These are phyloP conservation scores for Aphidius ervi DNA, from an alignment of 1,140 invertebrate species.

Conservation along the genomic window DNA sequence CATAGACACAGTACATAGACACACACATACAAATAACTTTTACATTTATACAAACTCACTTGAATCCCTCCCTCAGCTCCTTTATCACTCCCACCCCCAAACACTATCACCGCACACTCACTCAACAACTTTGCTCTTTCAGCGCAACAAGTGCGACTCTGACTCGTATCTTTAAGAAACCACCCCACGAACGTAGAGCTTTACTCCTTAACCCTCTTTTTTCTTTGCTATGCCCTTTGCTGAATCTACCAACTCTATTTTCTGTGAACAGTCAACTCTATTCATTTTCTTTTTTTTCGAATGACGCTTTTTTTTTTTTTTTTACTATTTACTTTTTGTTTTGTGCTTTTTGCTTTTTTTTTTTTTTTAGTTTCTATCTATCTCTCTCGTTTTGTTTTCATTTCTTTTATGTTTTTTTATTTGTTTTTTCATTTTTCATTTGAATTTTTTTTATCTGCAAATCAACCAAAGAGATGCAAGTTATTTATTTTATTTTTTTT, in stretches of 20 bases:
- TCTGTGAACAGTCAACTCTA: conserved; percentile 18
- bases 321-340: not conserved
- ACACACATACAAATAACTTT: too few relatives aligned
- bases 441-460: not conserved
- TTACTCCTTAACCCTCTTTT: conserved; percentile 7
- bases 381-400: too few relatives aligned
- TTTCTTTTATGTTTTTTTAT: too few relatives aligned
- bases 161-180: conserved; percentile 51
- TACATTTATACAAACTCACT: too few relatives aligned
- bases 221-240: not conserved
- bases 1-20: too few relatives aligned
- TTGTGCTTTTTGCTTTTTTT: not conserved
- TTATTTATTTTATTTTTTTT: conserved; percentile 13
- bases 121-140: conserved; percentile 33
- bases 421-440: too few relatives aligned
- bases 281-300: not conserved
- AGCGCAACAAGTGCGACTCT: conserved; percentile 50
- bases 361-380: not conserved
- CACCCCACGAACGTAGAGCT: conserved; percentile 23
- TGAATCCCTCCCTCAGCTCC: not conserved
- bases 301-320: not conserved
- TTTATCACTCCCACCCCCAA: conserved; percentile 18
- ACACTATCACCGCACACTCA: conserved; percentile 21
- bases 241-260: conserved; percentile 20
- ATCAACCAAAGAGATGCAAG: conserved; percentile 16